Conservation (phyloP, 2,888 invertebrate genomes). For the Halocaridina rubra region DNA sequence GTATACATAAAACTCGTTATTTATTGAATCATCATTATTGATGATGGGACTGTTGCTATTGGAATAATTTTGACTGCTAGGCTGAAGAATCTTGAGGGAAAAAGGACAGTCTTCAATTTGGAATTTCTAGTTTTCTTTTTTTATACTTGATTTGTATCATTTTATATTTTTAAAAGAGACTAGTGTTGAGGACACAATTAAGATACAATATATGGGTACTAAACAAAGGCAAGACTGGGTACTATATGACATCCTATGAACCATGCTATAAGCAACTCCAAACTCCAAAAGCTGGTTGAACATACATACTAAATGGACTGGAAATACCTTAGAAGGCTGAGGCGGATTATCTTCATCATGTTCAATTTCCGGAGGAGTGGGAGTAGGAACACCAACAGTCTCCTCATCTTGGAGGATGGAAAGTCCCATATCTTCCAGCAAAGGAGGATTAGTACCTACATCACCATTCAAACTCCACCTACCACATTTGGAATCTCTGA, state of each 20-base stretch:
- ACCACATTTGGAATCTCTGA: constrained; percentile 11
- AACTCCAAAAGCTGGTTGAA: no score
- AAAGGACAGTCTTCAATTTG: no score
- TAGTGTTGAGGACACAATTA: not conserved
- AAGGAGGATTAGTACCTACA: constrained; percentile 39
- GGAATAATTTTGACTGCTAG: constrained; percentile 35
- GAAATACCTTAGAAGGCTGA: constrained; percentile 19
- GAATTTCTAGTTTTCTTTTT: no score
- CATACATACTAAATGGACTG: no score
- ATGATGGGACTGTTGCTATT: constrained; percentile 1
- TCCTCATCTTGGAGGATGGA: constrained; percentile 45
- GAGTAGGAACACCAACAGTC: constrained; percentile 13
- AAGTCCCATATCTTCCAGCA: constrained; percentile 50
- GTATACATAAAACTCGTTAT: constrained; percentile 49
- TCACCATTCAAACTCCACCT: constrained; percentile 44
- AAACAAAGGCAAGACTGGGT: not conserved
- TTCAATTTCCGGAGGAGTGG: constrained; percentile 21
- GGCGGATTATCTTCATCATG: not conserved
- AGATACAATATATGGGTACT: not conserved
- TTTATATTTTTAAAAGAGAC: not conserved
- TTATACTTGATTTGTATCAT: not conserved
- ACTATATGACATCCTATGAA: no score
- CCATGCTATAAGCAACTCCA: no score
- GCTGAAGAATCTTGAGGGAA: constrained; percentile 31
- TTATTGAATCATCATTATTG: constrained; percentile 10